Percentiles rank a stretch among this genome's conserved stretches.
These are phyloP conservation scores for Enteromius radiatus DNA, from an alignment of 2,797 vertebrate species.

Conservation along the genomic window DNA sequence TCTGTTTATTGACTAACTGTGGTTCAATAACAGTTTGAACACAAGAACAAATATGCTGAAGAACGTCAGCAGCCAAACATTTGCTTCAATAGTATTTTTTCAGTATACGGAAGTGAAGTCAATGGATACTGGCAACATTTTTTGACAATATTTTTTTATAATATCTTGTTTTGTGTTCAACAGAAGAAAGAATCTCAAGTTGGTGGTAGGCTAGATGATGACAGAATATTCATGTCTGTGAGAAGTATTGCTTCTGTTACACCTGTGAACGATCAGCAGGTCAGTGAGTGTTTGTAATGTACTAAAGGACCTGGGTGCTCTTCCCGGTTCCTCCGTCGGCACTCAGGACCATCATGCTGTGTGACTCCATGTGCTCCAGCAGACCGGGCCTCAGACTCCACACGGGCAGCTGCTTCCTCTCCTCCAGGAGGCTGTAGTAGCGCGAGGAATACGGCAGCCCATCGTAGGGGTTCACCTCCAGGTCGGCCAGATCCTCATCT, in stretches of 20 bases:
- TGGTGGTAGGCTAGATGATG: too few relatives aligned
- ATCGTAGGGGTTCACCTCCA: constrained; percentile 95
- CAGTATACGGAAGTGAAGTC: too few relatives aligned
- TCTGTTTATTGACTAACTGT: not conserved
- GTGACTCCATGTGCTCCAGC: constrained; percentile 86
- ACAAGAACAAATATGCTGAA: too few relatives aligned
- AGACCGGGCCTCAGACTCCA: constrained; percentile 84
- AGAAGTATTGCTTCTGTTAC: not conserved
- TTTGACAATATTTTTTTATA: too few relatives aligned
- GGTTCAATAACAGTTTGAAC: not conserved
- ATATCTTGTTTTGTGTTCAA: too few relatives aligned
- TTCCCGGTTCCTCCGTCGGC: constrained; percentile 86
- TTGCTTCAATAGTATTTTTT: too few relatives aligned
- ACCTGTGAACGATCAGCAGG: not conserved
- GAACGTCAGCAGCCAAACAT: too few relatives aligned
- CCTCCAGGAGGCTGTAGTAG: constrained; percentile 87
- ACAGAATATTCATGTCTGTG: too few relatives aligned
- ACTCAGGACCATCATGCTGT: constrained; percentile 85
- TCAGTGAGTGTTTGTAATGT: not conserved
- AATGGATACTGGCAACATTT: too few relatives aligned
- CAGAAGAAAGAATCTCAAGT: too few relatives aligned
- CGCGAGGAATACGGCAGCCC: constrained; percentile 92
- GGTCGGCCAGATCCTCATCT: constrained; percentile 72
- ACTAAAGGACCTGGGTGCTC: constrained; percentile 85
- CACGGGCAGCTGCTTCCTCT: constrained; percentile 80